Evolutionary conservation across 2,113 vertebrate genomes (phyloP).

Genomic region (Laticauda laticaudata): DNA sequence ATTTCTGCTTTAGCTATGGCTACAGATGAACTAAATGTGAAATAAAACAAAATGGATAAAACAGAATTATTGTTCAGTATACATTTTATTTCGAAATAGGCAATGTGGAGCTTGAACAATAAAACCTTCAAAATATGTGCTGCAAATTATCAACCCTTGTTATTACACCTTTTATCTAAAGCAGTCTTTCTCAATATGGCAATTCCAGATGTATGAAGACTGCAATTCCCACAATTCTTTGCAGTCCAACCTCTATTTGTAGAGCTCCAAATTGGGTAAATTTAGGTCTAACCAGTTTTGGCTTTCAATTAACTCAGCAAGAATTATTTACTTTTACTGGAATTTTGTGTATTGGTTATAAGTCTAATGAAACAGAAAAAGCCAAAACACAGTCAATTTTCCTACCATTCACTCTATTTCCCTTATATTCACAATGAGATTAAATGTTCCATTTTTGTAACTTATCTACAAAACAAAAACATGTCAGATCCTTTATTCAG

Average conservation of each 20-base stretch:
- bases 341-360: neutral
- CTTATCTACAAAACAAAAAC: conserved; percentile 21
- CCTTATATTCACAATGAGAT: neutral
- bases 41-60: neutral
- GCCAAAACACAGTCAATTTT: neutral
- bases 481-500: conserved; percentile 29
- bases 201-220: neutral
- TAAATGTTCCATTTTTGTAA: neutral
- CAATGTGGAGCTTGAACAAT: neutral
- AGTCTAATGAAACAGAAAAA: neutral
- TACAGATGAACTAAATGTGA: neutral
- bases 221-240: neutral
- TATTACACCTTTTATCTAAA: neutral
- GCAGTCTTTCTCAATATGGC: neutral
- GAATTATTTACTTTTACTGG: neutral
- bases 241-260: neutral
- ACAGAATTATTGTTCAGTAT: neutral
- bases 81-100: neutral
- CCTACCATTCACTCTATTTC: neutral
- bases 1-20: neutral
- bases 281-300: neutral
- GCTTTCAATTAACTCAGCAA: neutral
- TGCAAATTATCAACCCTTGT: neutral
- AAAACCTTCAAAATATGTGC: neutral
- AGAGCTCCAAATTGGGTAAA: neutral